These are phyloP conservation scores for Thumatha senex DNA, from an alignment of 2,888 invertebrate species.

Conservation along the genomic window DNA sequence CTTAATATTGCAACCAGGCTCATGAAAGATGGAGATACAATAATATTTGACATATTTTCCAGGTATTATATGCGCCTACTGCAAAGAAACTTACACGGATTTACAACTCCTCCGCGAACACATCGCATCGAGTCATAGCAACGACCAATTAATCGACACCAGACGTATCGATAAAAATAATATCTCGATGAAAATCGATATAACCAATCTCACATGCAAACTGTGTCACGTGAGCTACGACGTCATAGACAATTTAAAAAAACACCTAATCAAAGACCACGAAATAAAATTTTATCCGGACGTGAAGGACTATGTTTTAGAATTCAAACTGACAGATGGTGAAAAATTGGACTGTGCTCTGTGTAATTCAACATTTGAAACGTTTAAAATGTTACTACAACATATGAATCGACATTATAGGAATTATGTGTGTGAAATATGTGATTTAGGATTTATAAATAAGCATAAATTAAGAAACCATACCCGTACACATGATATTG, in stretches of 20 bases:
- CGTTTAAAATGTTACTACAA: slow-evolving; percentile 69
- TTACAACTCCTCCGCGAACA: slow-evolving; percentile 51
- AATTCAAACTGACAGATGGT: slow-evolving; percentile 59
- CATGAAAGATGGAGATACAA: too few species aligned
- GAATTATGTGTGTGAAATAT: slow-evolving; percentile 68
- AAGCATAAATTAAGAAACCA: slow-evolving; percentile 65
- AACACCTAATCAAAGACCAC: slow-evolving; percentile 58
- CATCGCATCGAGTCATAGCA: slow-evolving; percentile 44
- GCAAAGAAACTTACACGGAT: slow-evolving; percentile 53
- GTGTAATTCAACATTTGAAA: slow-evolving; percentile 65
- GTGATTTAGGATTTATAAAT: slow-evolving; percentile 70
- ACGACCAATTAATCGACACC: slow-evolving; percentile 46
- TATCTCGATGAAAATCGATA: slow-evolving; percentile 69
- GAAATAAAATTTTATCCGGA: slow-evolving; percentile 63
- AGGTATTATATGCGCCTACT: slow-evolving; percentile 66
- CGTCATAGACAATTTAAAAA: slow-evolving; percentile 52
- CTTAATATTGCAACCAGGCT: too few species aligned
- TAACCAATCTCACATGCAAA: slow-evolving; percentile 62
- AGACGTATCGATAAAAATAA: slow-evolving; percentile 62
- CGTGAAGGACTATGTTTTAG: slow-evolving; percentile 62
- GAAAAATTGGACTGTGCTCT: slow-evolving; percentile 63
- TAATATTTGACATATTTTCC: slow-evolving; percentile 23
- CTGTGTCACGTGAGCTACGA: slow-evolving; percentile 49
- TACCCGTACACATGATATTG: slow-evolving; percentile 62
- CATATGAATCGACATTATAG: slow-evolving; percentile 76